Evolutionary conservation across 2,797 vertebrate species (phyloP).

Genomic region (Borostomias antarcticus): DNA sequence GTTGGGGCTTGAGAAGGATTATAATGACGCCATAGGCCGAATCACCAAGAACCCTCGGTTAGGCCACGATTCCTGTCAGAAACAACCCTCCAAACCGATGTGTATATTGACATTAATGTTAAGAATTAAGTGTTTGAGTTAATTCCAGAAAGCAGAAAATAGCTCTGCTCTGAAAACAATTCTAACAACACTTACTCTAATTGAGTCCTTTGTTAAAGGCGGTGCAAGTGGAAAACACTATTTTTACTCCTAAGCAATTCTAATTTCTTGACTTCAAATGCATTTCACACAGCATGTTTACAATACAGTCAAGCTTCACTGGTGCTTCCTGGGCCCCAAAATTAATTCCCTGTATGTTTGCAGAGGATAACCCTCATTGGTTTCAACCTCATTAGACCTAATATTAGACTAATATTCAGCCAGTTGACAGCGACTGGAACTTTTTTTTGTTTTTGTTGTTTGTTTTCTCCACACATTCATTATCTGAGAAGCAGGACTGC

Average conservation of each 20-base stretch:
- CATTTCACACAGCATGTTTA: not conserved
- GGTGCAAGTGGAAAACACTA: too few relatives aligned
- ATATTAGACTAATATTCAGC: not conserved
- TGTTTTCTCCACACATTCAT: conserved; percentile 48
- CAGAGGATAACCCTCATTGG: conserved; percentile 8
- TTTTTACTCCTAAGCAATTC: too few relatives aligned
- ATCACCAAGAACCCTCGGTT: not conserved
- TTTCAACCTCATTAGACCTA: conserved; percentile 18
- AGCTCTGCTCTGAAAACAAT: not conserved
- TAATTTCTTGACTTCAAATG: not conserved
- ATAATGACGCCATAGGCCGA: not conserved
- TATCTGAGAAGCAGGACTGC: conserved; percentile 43
- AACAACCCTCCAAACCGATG: not conserved
- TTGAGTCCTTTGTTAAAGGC: too few relatives aligned
- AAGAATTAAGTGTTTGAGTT: too few relatives aligned
- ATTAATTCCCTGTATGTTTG: not conserved
- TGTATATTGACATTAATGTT: not conserved
- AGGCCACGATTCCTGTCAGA: not conserved
- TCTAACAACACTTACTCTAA: too few relatives aligned
- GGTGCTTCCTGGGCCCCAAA: too few relatives aligned
- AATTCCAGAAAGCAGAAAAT: too few relatives aligned
- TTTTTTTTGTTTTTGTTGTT: conserved; percentile 28
- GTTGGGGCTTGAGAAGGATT: conserved; percentile 4
- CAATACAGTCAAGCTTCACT: not conserved
- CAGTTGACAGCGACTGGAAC: conserved; percentile 1